These are phyloP conservation scores for Salvator merianae DNA, from an alignment of 2,113 vertebrate genomes.

Conservation along the genomic window DNA sequence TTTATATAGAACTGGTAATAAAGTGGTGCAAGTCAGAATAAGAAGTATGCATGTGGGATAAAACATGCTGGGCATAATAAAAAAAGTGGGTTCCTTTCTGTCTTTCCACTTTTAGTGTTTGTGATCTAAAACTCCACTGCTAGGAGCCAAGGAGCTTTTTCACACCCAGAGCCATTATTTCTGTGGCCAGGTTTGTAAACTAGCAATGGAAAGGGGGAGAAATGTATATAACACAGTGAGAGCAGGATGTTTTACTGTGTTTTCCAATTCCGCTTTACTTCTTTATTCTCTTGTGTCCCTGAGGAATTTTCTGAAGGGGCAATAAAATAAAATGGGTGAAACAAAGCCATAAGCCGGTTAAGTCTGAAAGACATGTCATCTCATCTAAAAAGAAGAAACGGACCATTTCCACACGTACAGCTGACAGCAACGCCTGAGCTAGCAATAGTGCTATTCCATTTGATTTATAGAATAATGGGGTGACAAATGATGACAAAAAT, in stretches of 20 bases:
- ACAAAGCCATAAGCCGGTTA: slow-evolving; percentile 84
- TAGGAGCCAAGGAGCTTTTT: slow-evolving; percentile 40
- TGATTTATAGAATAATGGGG: slow-evolving; percentile 87
- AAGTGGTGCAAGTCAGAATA: not conserved
- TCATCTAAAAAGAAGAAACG: slow-evolving; percentile 86
- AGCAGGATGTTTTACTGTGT: slow-evolving; percentile 65
- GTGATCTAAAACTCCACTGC: slow-evolving; percentile 49
- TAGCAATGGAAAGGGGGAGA: slow-evolving; percentile 45
- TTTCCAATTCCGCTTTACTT: slow-evolving; percentile 76
- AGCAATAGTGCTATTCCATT: slow-evolving; percentile 80
- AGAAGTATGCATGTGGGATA: slow-evolving; percentile 2
- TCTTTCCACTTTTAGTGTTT: slow-evolving; percentile 21
- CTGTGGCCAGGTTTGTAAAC: slow-evolving; percentile 58
- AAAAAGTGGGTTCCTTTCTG: not conserved
- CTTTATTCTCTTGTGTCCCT: slow-evolving; percentile 68
- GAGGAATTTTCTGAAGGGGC: slow-evolving; percentile 74
- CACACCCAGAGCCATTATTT: slow-evolving; percentile 50
- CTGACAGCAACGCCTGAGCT: slow-evolving; percentile 83
- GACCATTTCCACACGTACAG: slow-evolving; percentile 83
- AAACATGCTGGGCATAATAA: slow-evolving; percentile 31
- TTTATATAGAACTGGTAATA: not conserved
- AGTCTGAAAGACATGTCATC: slow-evolving; percentile 85
- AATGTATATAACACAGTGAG: slow-evolving; percentile 52
- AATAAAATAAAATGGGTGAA: slow-evolving; percentile 84
- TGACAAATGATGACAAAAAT: slow-evolving; percentile 91